phyloP scores from a whole-genome alignment of 2,888 invertebrate species.

The Zaprionus obscuricornis region DNA sequence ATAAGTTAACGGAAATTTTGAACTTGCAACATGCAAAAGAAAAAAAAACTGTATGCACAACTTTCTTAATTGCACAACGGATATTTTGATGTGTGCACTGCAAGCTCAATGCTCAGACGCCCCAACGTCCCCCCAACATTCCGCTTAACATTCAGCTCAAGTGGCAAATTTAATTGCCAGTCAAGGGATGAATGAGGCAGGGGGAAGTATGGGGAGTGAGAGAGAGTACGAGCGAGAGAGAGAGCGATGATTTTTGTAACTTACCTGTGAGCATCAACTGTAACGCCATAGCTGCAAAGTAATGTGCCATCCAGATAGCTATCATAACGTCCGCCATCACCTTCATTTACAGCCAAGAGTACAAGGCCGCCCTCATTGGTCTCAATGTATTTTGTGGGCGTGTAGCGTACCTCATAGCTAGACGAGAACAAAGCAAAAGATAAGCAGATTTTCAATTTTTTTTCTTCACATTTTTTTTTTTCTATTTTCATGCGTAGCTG shows the following conservation, averaged over 20 bases:
- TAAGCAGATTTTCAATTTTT: slow-evolving; percentile 55
- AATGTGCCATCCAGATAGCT: slow-evolving; percentile 95
- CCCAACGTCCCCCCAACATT: background rate
- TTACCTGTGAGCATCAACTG: slow-evolving; percentile 94
- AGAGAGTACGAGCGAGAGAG: background rate
- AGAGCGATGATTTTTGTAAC: slow-evolving; percentile 26
- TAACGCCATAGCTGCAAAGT: slow-evolving; percentile 95
- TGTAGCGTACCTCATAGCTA: slow-evolving; percentile 84
- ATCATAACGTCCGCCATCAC: slow-evolving; percentile 94
- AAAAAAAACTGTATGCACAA: slow-evolving; percentile 25
- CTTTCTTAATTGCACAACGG: slow-evolving; percentile 55
- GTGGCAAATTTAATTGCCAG: slow-evolving; percentile 50
- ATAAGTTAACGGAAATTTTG: slow-evolving; percentile 57
- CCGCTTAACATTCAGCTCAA: slow-evolving; percentile 3
- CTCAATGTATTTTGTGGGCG: slow-evolving; percentile 96
- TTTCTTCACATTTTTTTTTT: slow-evolving; percentile 26
- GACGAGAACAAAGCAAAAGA: slow-evolving; percentile 22
- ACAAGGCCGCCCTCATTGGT: slow-evolving; percentile 96
- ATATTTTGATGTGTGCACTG: slow-evolving; percentile 33
- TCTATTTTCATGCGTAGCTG: background rate
- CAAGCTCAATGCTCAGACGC: background rate
- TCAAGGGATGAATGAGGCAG: background rate
- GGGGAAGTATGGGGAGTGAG: background rate
- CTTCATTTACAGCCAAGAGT: slow-evolving; percentile 94
- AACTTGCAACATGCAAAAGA: slow-evolving; percentile 19